Conservation (phyloP, 2,113 vertebrate genomes). For the Nibea albiflora region DNA sequence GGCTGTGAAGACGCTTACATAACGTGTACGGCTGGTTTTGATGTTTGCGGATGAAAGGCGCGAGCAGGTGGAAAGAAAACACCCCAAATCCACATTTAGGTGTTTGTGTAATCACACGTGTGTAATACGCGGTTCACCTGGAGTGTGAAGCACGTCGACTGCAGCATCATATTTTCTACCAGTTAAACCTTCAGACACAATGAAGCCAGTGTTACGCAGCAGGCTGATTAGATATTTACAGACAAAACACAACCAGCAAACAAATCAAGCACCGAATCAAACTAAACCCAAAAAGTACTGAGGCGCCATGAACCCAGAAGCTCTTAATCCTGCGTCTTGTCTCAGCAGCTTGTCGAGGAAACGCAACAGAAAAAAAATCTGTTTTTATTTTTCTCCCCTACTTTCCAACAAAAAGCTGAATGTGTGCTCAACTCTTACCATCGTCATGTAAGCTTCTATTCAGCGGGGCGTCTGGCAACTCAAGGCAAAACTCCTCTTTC, state of each 20-base stretch:
- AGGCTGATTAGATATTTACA: conserved; percentile 39
- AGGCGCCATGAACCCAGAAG: conserved; percentile 45
- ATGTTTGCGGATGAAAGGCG: too few relatives aligned
- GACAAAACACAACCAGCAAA: conserved; percentile 20
- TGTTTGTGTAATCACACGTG: too few relatives aligned
- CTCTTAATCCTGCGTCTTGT: conserved; percentile 52
- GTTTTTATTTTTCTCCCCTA: not conserved
- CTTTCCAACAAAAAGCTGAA: conserved; percentile 44
- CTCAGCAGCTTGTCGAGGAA: conserved; percentile 51
- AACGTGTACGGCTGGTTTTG: too few relatives aligned
- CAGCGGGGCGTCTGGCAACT: conserved; percentile 49
- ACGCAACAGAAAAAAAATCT: conserved; percentile 37
- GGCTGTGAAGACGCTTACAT: too few relatives aligned
- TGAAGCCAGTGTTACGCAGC: not conserved
- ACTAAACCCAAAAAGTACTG: conserved; percentile 42
- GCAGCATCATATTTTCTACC: not conserved
- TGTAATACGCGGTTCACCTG: not conserved
- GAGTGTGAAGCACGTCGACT: not conserved
- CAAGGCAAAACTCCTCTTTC: conserved; percentile 31
- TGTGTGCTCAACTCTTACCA: conserved; percentile 40
- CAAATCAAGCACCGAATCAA: conserved; percentile 4
- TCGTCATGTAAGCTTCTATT: conserved; percentile 35
- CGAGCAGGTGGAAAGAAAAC: too few relatives aligned
- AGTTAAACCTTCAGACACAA: not conserved
- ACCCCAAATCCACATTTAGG: too few relatives aligned